phyloP scores from a whole-genome alignment of 2,888 invertebrate genomes.

The Troides aeacus region DNA sequence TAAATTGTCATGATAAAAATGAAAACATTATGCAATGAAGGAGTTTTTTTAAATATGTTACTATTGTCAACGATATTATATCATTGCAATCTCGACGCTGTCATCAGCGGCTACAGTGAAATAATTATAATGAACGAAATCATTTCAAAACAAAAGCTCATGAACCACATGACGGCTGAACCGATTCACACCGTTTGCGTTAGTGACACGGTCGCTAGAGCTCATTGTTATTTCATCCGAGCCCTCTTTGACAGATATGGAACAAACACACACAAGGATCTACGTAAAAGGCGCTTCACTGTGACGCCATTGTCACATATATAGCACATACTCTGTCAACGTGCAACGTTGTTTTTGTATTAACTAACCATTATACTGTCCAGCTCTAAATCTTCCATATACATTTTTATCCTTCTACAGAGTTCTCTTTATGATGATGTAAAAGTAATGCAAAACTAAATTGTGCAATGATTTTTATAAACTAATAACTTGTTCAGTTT shows the following conservation, averaged over 20 bases:
- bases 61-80: background rate
- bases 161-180: slow-evolving; percentile 18
- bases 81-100: background rate
- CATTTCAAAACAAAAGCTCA: slow-evolving; percentile 15
- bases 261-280: slow-evolving; percentile 37
- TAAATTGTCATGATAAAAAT: too few relatives aligned
- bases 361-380: background rate
- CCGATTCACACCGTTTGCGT: slow-evolving; percentile 11
- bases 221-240: slow-evolving; percentile 29
- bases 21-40: too few relatives aligned
- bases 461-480: too few relatives aligned
- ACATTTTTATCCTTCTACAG: background rate
- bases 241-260: slow-evolving; percentile 28
- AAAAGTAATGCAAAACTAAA: background rate
- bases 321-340: slow-evolving; percentile 33
- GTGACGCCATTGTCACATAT: slow-evolving; percentile 49
- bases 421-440: background rate
- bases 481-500: too few relatives aligned
- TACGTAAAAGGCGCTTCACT: slow-evolving; percentile 41
- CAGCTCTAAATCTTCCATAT: background rate
- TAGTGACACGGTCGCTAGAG: slow-evolving; percentile 17
- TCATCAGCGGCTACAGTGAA: background rate
- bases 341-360: slow-evolving; percentile 24
- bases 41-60: too few relatives aligned
- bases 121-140: background rate